These are phyloP conservation scores for Cepaea hortensis DNA, from an alignment of 2,888 invertebrate genomes.

Conservation along the genomic window DNA sequence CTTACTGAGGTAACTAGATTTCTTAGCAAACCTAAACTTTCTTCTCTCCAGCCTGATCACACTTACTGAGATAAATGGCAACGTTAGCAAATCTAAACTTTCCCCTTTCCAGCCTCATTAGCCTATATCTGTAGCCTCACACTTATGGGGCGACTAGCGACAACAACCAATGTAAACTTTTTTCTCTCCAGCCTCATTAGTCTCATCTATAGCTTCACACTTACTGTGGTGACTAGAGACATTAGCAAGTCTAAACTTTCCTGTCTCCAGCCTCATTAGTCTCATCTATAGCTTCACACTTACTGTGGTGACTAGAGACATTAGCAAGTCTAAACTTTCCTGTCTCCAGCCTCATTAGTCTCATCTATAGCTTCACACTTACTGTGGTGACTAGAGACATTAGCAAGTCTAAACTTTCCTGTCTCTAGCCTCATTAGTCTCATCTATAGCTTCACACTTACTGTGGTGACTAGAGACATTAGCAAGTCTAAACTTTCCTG, in stretches of 20 bases:
- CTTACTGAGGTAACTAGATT: slow-evolving; percentile 74
- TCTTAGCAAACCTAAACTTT: background rate
- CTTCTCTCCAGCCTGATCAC: slow-evolving; percentile 57
- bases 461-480: too few species aligned
- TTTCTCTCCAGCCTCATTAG: too few species aligned
- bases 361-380: slow-evolving; percentile 55
- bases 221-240: slow-evolving; percentile 73
- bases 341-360: background rate
- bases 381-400: slow-evolving; percentile 70
- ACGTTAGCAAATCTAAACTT: background rate
- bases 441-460: too few species aligned
- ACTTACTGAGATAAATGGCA: slow-evolving; percentile 75
- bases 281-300: slow-evolving; percentile 34
- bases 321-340: too few species aligned
- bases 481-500: too few species aligned
- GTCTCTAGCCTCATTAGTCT: background rate
- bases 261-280: background rate
- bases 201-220: background rate
- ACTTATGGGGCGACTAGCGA: too few species aligned
- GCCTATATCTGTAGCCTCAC: background rate
- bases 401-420: too few species aligned
- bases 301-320: slow-evolving; percentile 73
- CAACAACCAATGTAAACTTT: too few species aligned
- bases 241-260: too few species aligned
- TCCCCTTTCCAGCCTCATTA: background rate